phyloP scores from a whole-genome alignment of 2,113 vertebrate genomes.

The Colinus virginianus region DNA sequence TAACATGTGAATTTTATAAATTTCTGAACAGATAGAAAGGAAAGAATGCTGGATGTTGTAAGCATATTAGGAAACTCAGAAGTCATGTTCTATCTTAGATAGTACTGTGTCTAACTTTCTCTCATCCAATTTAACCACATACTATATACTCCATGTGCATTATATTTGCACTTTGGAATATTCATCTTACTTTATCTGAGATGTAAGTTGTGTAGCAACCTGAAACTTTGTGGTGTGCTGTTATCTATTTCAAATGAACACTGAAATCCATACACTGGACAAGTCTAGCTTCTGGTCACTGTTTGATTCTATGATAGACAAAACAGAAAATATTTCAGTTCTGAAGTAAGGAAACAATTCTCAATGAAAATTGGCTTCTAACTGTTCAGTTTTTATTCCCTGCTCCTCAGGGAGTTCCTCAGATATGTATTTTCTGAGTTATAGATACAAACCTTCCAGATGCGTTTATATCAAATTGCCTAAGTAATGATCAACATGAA shows the following conservation, averaged over 20 bases:
- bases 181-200: background rate
- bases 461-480: background rate
- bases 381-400: background rate
- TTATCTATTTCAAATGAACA: background rate
- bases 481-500: background rate
- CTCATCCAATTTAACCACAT: background rate
- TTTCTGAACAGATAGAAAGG: background rate
- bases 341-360: background rate
- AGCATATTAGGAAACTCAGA: background rate
- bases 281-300: background rate
- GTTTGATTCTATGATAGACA: background rate
- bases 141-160: background rate
- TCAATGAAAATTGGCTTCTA: fast-evolving
- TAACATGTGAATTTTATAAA: background rate
- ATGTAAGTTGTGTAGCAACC: background rate
- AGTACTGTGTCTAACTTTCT: background rate
- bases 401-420: background rate
- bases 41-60: background rate
- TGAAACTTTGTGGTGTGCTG: background rate
- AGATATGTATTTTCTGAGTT: background rate
- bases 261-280: background rate
- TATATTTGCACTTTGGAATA: background rate
- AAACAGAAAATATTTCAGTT: background rate
- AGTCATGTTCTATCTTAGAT: background rate
- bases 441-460: background rate